These are phyloP conservation scores for Chloroceryle aenea DNA, from an alignment of 2,113 vertebrate species.

Conservation along the genomic window DNA sequence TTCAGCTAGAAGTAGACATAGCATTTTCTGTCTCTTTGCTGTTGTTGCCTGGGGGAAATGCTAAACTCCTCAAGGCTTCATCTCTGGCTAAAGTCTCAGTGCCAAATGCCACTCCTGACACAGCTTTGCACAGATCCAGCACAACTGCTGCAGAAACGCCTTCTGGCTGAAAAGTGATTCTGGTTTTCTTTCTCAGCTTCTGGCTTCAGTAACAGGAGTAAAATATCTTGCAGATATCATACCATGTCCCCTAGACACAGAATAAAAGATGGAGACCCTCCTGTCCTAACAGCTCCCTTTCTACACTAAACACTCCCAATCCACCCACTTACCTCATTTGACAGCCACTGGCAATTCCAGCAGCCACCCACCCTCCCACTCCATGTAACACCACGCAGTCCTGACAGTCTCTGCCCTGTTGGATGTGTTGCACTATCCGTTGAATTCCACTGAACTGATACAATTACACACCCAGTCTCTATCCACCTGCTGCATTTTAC, in stretches of 20 bases:
- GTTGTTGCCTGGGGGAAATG: background rate
- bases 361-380: background rate
- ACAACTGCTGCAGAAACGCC: background rate
- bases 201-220: background rate
- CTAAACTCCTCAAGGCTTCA: background rate
- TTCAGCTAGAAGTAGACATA: background rate
- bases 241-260: background rate
- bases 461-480: background rate
- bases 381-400: background rate
- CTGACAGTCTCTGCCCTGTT: background rate
- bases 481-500: background rate
- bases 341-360: background rate
- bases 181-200: background rate
- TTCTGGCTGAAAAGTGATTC: background rate
- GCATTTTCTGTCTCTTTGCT: background rate
- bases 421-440: background rate
- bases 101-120: accelerated
- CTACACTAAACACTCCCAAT: background rate
- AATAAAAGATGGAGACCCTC: background rate
- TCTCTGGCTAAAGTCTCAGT: background rate
- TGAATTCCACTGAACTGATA: background rate
- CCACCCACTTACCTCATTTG: background rate
- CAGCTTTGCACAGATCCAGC: background rate
- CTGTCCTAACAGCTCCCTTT: background rate
- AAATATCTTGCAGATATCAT: background rate